phyloP scores from a whole-genome alignment of 2,797 vertebrate species.

The Benthosema pterotum region DNA sequence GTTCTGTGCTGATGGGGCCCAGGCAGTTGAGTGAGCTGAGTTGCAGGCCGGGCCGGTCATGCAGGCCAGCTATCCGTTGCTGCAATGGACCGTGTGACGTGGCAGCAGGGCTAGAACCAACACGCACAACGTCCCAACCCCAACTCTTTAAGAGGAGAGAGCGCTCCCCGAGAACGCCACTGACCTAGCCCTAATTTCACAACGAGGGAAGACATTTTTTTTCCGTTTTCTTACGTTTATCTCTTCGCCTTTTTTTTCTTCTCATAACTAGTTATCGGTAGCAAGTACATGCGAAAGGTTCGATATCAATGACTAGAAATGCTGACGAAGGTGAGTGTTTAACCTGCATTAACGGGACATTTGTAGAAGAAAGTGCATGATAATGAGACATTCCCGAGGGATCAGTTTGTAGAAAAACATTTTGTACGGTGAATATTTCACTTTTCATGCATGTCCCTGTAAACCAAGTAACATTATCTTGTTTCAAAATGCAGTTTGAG shows the following conservation, averaged over 20 bases:
- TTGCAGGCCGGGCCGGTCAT: no score
- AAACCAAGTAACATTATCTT: no score
- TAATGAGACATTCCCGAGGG: not conserved
- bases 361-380: slow-evolving; percentile 12
- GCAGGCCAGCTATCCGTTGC: no score
- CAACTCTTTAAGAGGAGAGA: slow-evolving; percentile 63
- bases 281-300: slow-evolving; percentile 14
- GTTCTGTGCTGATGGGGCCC: no score
- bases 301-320: slow-evolving; percentile 30
- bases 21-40: no score
- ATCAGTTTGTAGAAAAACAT: not conserved
- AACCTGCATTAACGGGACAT: not conserved
- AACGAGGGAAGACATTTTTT: slow-evolving; percentile 40
- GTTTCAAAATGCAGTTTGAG: slow-evolving; percentile 9
- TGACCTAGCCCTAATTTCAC: slow-evolving; percentile 52
- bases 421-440: slow-evolving; percentile 7
- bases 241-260: no score
- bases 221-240: not conserved
- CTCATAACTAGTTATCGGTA: no score
- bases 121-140: slow-evolving; percentile 64
- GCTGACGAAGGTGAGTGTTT: slow-evolving; percentile 1
- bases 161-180: slow-evolving; percentile 44
- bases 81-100: slow-evolving; percentile 65
- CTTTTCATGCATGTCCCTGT: slow-evolving; percentile 10
- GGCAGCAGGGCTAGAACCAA: slow-evolving; percentile 69